A percentile compares a stretch with the other conserved stretches of the same genome.
phyloP scores from a whole-genome alignment of 2,113 vertebrate genomes.

The Malurus melanocephalus region DNA sequence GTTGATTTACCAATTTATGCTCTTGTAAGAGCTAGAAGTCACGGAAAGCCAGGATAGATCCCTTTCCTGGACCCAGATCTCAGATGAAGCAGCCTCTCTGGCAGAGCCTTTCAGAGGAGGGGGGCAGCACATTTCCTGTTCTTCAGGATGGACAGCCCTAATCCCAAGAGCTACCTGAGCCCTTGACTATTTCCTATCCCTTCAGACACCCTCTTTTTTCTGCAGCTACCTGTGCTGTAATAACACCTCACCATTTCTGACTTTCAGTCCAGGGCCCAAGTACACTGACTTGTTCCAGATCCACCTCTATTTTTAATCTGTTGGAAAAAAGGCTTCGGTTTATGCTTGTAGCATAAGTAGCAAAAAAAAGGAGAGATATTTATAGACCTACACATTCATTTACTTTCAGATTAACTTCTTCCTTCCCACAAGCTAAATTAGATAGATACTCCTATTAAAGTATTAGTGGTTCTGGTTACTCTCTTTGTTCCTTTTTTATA shows the following conservation, averaged over 20 bases:
- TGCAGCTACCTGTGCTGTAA: background rate
- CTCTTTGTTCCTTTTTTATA: background rate
- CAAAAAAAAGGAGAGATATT: background rate
- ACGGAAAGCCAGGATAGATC: background rate
- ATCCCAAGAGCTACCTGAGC: background rate
- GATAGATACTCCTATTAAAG: background rate
- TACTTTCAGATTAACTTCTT: background rate
- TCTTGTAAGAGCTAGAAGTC: background rate
- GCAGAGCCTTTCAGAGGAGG: background rate
- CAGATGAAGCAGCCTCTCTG: background rate
- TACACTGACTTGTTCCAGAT: background rate
- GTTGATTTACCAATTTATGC: background rate
- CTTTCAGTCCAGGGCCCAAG: background rate
- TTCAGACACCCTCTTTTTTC: background rate
- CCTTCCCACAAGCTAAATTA: background rate
- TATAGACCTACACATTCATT: background rate
- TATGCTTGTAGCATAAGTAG: background rate
- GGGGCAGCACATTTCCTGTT: accelerated
- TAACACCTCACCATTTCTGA: background rate
- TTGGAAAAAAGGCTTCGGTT: background rate
- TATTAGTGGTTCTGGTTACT: background rate
- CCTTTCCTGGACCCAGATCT: background rate
- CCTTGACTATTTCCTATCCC: background rate
- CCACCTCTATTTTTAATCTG: background rate
- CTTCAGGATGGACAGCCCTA: no score